Evolutionary conservation across 1,140 invertebrate species (phyloP), one percentile per base, ranked within the genome.

Genomic region (Phenacoccus solenopsis): DNA sequence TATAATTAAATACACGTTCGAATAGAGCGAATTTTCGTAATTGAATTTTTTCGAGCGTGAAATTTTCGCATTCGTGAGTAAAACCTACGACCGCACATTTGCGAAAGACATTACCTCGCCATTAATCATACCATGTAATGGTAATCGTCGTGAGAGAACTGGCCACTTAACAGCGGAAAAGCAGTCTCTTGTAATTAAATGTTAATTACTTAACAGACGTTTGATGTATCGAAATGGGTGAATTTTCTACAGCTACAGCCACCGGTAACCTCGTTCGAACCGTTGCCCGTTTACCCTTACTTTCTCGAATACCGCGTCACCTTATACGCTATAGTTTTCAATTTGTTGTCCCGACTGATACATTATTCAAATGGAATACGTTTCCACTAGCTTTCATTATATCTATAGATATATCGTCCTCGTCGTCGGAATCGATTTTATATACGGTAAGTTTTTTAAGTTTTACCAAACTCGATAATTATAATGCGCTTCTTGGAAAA

Each of bases 61-160:
- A 49, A 49, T 49, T 49, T 49, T 49, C 20, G 38, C 38, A 4
- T 16, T 16, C 5, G 16, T n/a, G 30, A 7, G 13, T 13, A 32
- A 32, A 9, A n/a, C 38, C 3, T 49, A 16, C 16, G 2, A 49
- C 38, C 38, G 16, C 38, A 49, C 16, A 49, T 49, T 9, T 49
- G 38, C 38, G 20, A 49, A 49, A 49, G 38, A 49, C 38, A 49
- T 49, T n/a, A 49, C 38, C 5, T 9, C 20, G 38, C 38, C 38
- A 49, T 49, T 49, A 49, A 49, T 49, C 38, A 49, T 49, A 49
- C 38, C 38, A 49, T 49, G 38, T 49, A 49, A 49, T 49, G 38
- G 38, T 49, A 49, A 49, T 49, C 38, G 38, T 49, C 38, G 38
- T 49, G 38, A 49, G 38, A 49, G 38, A 49, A 49, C 38, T 49